A percentile compares a stretch with the other conserved stretches of the same genome.
These are phyloP conservation scores for Bombus turneri DNA, from an alignment of 1,140 invertebrate genomes.

Conservation along the genomic window DNA sequence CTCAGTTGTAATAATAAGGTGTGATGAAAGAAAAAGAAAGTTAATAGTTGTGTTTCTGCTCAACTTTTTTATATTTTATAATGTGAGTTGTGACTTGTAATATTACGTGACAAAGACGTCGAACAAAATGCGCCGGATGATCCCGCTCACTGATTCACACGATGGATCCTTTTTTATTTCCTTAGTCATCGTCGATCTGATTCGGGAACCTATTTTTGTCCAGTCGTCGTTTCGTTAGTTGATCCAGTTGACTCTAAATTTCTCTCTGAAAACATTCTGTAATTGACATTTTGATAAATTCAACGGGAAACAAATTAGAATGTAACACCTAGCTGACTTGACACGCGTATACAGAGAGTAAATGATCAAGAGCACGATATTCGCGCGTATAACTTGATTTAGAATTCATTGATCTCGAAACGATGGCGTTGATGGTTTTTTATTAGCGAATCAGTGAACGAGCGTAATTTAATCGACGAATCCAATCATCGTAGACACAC, in stretches of 20 bases:
- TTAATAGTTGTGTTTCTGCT: too few relatives aligned
- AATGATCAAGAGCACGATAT: not conserved
- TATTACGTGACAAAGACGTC: slow-evolving; percentile 7
- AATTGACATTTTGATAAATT: not conserved
- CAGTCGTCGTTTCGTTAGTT: too few relatives aligned
- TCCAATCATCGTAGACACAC: not conserved
- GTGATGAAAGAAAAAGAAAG: too few relatives aligned
- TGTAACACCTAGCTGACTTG: not conserved
- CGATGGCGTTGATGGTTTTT: not conserved
- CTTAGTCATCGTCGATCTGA: not conserved
- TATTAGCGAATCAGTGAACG: not conserved
- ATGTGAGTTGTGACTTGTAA: too few relatives aligned
- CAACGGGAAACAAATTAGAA: not conserved
- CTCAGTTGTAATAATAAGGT: too few relatives aligned
- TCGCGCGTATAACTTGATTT: not conserved
- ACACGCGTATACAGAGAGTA: too few relatives aligned
- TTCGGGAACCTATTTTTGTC: not conserved
- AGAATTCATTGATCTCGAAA: not conserved
- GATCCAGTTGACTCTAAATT: too few relatives aligned
- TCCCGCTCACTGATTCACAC: slow-evolving; percentile 41
- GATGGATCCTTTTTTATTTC: not conserved
- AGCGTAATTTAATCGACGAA: slow-evolving; percentile 8
- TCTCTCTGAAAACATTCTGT: too few relatives aligned
- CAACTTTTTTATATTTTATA: too few relatives aligned
- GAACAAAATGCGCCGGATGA: slow-evolving; percentile 49